phyloP scores from a whole-genome alignment of 2,888 invertebrate species.

The Parascotia fuliginaria region DNA sequence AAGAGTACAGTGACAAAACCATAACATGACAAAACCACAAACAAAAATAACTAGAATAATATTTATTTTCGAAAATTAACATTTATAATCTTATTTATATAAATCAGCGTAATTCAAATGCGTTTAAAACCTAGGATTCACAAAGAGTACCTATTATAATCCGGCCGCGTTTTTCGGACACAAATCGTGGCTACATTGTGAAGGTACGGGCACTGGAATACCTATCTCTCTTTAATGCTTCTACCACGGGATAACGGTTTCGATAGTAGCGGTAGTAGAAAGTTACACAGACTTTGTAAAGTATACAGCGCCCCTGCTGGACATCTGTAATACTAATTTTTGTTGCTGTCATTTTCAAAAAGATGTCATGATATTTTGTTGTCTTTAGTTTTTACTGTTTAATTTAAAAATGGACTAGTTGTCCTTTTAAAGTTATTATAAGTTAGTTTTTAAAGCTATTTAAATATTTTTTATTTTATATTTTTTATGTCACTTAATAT shows the following conservation, averaged over 20 bases:
- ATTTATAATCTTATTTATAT: slow-evolving; percentile 21
- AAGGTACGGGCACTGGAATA: slow-evolving; percentile 16
- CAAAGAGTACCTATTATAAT: slow-evolving; percentile 31
- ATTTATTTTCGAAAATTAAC: slow-evolving; percentile 17
- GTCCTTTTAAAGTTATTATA: too few relatives aligned
- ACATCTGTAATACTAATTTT: background rate
- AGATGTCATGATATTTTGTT: too few relatives aligned
- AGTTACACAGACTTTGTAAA: background rate
- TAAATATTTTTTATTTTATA: too few relatives aligned
- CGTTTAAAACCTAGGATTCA: slow-evolving; percentile 30
- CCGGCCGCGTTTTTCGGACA: slow-evolving; percentile 29
- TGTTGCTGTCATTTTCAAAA: background rate
- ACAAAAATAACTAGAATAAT: slow-evolving; percentile 2
- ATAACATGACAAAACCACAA: too few relatives aligned
- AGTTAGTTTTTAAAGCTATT: too few relatives aligned
- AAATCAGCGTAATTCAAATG: slow-evolving; percentile 21
- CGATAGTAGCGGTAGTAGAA: background rate
- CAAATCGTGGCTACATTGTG: slow-evolving; percentile 33
- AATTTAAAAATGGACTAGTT: too few relatives aligned
- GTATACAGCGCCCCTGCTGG: background rate
- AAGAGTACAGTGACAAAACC: too few relatives aligned
- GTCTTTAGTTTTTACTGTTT: too few relatives aligned
- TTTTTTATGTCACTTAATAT: too few relatives aligned
- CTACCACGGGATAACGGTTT: background rate
- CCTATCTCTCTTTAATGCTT: slow-evolving; percentile 8